Evolutionary conservation across 37 sponge, comb jelly and placozoan species (phyloP), one percentile per base, ranked within the genome.

Genomic region (Theonella swinhoei): DNA sequence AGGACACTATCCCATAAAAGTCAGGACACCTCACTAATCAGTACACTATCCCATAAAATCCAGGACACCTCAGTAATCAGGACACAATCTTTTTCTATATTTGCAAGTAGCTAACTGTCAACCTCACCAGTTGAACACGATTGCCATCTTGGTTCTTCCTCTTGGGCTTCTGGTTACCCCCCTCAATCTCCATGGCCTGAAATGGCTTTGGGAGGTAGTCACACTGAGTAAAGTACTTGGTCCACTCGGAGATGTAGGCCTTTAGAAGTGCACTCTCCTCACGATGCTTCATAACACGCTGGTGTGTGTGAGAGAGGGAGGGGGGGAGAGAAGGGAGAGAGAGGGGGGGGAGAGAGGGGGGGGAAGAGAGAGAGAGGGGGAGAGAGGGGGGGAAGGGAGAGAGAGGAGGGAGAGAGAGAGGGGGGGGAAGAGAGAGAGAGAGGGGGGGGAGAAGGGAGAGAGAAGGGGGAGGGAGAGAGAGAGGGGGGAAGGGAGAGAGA

Each of bases 181-280:
- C 70, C 54, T 86, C 92, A 24, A 85, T 88, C 75, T 92, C 92
- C 88, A 92, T 88, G 54, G 92, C 89, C 41, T 88, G 89, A 79
- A 92, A 95, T 0, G 96, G 96, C 64, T 85, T 87, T 65, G 96
- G 96, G 4, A 95, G 93, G 72, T 93, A 95, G 68, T 82, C 70
- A 54, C 93, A 92, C 86, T 95, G 96, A 3, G 90, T 80, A 74
- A 95, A 95, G 85, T 84, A 95, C 82, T 90, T 86, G 60, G 85
- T 87, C 96, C 96, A 95, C 72, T 95, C 96, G 3, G 70, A 31
- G 54, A 95, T 95, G 85, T 95, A 95, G 0, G 96, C 93, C 81
- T 87, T 83, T 66, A 95, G 84, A 47, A 95, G 69, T 26, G 88
- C 90, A 41, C 88, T 78, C 68, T 95, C 96, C 36, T 95, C 96